These are phyloP conservation scores for Conus canariensis DNA, from an alignment of 2,888 invertebrate genomes.

Conservation along the genomic window DNA sequence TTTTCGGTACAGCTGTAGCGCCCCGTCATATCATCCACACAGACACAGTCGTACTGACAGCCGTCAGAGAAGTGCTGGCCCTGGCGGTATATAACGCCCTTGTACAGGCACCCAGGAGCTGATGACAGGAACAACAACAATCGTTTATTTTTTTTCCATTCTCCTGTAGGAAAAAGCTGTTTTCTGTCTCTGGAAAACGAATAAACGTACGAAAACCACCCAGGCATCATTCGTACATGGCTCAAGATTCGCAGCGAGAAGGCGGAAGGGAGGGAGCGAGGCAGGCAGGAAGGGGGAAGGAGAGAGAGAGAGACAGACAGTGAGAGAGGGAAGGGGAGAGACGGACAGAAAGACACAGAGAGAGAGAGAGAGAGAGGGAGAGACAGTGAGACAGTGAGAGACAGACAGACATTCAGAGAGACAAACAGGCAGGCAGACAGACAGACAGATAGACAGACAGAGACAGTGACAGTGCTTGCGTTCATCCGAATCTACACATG, in stretches of 20 bases:
- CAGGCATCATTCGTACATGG: no score
- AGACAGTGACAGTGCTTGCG: neutral
- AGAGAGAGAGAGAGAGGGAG: no score
- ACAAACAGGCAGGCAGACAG: no score
- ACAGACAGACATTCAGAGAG: no score
- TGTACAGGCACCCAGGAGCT: constrained; percentile 55
- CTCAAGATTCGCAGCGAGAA: neutral
- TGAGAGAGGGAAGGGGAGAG: neutral
- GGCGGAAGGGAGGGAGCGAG: neutral
- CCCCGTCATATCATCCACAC: constrained; percentile 48
- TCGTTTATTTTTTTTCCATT: no score
- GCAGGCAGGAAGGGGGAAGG: neutral
- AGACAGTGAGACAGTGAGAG: no score
- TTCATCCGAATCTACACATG: no score
- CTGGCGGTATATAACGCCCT: constrained; percentile 41
- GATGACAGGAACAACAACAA: neutral
- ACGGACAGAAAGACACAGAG: no score
- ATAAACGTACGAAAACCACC: neutral
- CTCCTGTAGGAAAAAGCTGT: no score
- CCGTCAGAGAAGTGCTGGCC: constrained; percentile 53
- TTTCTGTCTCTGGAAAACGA: no score
- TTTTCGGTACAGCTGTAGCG: constrained; percentile 48
- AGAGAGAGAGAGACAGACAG: neutral
- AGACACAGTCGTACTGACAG: constrained; percentile 51
- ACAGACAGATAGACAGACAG: neutral